phyloP scores from a whole-genome alignment of 2,113 vertebrate species.

The Eublepharis macularius region DNA sequence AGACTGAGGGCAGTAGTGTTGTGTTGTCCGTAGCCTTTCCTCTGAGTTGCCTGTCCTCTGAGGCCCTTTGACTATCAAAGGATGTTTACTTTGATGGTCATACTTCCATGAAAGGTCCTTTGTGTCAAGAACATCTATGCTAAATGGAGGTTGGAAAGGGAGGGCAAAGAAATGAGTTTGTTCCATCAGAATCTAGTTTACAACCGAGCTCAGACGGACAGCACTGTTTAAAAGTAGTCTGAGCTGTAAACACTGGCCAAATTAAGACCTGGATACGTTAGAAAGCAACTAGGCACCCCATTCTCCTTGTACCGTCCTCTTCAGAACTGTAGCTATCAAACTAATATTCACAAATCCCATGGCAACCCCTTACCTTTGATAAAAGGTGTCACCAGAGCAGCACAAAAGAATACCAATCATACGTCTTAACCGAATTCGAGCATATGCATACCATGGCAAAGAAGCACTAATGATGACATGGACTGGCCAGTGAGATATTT shows the following conservation, averaged over 20 bases:
- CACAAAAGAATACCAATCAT: neutral
- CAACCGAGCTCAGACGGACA: neutral
- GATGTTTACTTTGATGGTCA: neutral
- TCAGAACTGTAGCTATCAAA: neutral
- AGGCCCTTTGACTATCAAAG: neutral
- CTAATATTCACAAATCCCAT: neutral
- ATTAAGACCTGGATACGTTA: neutral
- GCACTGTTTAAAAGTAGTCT: neutral
- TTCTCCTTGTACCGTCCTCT: neutral
- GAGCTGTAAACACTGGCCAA: neutral
- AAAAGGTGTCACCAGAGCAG: neutral
- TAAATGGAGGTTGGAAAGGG: neutral
- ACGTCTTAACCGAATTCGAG: neutral
- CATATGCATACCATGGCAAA: neutral
- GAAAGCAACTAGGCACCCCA: too few species aligned
- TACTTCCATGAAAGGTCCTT: neutral
- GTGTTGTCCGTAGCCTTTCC: neutral
- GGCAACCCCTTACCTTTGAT: neutral
- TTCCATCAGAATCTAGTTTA: neutral
- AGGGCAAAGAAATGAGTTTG: neutral
- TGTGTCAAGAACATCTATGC: neutral
- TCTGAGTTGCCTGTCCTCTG: neutral
- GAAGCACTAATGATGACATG: slow-evolving; percentile 42
- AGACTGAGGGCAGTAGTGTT: neutral
- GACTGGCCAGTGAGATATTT: slow-evolving; percentile 47